Evolutionary conservation across 2,113 vertebrate species (phyloP).

Genomic region (Anguilla japonica): DNA sequence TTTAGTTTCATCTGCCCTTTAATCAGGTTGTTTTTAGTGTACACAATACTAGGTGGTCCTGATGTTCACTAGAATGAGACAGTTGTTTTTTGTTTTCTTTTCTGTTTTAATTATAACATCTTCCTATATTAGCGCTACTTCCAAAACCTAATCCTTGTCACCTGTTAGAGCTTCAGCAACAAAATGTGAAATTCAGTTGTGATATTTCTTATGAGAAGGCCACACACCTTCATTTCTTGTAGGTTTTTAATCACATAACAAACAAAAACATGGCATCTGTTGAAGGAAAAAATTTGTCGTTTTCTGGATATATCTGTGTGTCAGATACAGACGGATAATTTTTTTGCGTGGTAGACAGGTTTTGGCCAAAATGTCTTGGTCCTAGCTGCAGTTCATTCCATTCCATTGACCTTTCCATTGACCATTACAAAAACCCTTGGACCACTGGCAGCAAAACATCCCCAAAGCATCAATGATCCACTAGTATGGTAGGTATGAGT

Average conservation of each 20-base stretch:
- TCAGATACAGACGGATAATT: no score
- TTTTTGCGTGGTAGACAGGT: no score
- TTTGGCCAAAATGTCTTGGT: no score
- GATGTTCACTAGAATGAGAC: neutral
- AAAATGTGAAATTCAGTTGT: neutral
- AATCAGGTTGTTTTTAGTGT: slow-evolving; percentile 2
- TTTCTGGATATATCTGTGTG: neutral
- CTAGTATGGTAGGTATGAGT: no score
- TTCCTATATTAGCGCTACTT: slow-evolving; percentile 4
- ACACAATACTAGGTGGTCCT: slow-evolving; percentile 5
- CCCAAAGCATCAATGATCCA: no score
- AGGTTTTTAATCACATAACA: neutral
- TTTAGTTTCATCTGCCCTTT: neutral
- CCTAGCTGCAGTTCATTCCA: no score
- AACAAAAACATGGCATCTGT: neutral
- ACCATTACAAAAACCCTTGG: no score
- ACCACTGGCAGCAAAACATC: no score
- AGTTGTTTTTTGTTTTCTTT: neutral
- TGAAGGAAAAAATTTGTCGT: neutral
- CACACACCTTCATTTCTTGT: neutral
- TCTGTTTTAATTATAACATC: slow-evolving; percentile 11
- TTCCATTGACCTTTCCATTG: no score
- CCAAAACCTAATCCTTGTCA: slow-evolving; percentile 3
- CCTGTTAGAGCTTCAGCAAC: slow-evolving; percentile 1
- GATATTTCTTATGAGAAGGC: neutral